phyloP scores from a whole-genome alignment of 37 sponge, comb jelly and placozoan genomes.

The Lycopodina hypogea region DNA sequence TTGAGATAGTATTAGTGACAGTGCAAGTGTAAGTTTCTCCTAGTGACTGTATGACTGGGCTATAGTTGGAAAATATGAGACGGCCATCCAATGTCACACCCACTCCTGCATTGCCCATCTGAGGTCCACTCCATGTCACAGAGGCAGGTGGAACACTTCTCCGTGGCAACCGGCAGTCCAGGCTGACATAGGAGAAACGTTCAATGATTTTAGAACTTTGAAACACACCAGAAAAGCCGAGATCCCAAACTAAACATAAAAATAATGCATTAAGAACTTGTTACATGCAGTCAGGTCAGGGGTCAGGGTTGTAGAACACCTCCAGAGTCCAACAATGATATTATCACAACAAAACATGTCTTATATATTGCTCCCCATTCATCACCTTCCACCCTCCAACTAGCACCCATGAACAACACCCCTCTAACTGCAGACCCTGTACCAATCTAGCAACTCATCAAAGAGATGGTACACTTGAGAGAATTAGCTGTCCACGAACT shows the following conservation, averaged over 20 bases:
- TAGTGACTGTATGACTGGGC: background rate
- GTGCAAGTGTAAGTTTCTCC: background rate
- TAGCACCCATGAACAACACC: no score
- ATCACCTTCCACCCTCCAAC: no score
- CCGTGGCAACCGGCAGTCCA: background rate
- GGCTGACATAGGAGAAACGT: background rate
- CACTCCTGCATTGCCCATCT: background rate
- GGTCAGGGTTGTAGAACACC: no score
- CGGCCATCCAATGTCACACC: slow-evolving; percentile 22
- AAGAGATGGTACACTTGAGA: no score
- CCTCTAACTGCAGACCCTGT: no score
- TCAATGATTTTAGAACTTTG: background rate
- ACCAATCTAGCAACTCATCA: no score
- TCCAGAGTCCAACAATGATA: no score
- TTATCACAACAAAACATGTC: no score
- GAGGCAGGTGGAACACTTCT: slow-evolving; percentile 16
- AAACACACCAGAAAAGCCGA: background rate
- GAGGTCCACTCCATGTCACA: background rate
- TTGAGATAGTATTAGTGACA: slow-evolving; percentile 19
- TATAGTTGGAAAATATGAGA: slow-evolving; percentile 12
- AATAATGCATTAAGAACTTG: no score
- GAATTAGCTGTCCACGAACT: no score
- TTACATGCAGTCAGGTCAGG: no score
- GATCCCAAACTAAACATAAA: background rate
- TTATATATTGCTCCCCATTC: no score